Evolutionary conservation across 2,888 invertebrate genomes (phyloP), one percentile per base, ranked within the genome.

Genomic region (Melanostoma mellinum): DNA sequence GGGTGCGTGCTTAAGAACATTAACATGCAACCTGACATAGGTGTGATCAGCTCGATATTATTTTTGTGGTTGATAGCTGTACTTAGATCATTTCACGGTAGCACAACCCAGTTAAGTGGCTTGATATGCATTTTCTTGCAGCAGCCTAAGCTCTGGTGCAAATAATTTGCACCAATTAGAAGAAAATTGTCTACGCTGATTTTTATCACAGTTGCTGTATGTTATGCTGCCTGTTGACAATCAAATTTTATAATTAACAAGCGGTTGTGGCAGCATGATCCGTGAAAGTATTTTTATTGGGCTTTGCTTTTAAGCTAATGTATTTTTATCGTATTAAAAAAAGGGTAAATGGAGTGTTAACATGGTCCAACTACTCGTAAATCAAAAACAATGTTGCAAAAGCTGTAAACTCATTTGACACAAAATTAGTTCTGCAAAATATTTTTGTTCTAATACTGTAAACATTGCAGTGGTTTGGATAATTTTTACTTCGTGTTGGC

Each of bases 111-210:
- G 63, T 67, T 75, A 73, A 73, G 46, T 78, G 60, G 52, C 38
- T 44, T 4, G 38, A 48, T 71, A 56, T 63, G 61, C 9, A 40
- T 40, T 44, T 46, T 10, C 48, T 4, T 38, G 48, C n/a, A 30
- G 53, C 6, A 60, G 6, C 30, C 42, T n/a, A 61, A 68, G 48
- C 40, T 9, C 38, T 3, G 10, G 50, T 55, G 5, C 40, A 10
- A 32, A 55, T 74, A 74, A 69, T 58, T 63, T 75, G 56, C 58
- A 74, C 63, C 42, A 79, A 60, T 79, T 79, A 61, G 55, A 80
- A 46, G 20, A 68, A 69, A 61, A 73, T 68, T 63, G 32, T 38
- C 33, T 42, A 33, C 33, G 68, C 36, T 68, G 67, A 55, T 79
- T 63, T 55, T 42, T 58, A 48, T 53, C 55, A 48, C 55, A 48